Evolutionary conservation across 1,140 invertebrate genomes (phyloP).

Genomic region (Drosophila pachea): DNA sequence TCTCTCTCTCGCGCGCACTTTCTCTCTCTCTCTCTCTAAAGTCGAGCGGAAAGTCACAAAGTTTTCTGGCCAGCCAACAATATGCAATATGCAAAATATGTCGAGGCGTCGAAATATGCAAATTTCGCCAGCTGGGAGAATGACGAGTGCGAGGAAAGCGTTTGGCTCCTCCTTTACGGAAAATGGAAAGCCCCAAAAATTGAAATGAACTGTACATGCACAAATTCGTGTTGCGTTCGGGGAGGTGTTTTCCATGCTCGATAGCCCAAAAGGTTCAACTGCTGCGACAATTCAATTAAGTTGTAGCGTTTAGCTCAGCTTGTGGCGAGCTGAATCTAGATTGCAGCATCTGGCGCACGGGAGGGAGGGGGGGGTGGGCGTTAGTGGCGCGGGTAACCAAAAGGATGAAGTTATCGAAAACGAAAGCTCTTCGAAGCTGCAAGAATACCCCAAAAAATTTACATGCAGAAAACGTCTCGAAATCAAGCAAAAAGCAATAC

Average conservation of each 20-base stretch:
- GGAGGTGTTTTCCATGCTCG: not conserved
- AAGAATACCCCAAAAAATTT: not conserved
- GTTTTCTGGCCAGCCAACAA: conserved; percentile 50
- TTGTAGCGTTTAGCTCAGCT: conserved; percentile 48
- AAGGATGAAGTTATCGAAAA: not conserved
- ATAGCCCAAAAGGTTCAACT: conserved; percentile 5
- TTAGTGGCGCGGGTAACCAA: too few relatives aligned
- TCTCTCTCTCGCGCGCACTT: too few relatives aligned
- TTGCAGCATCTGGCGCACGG: too few relatives aligned
- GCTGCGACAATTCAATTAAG: conserved; percentile 60
- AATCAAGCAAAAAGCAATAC: too few relatives aligned
- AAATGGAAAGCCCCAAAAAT: conserved; percentile 26
- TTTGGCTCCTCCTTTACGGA: not conserved
- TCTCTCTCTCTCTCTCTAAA: not conserved
- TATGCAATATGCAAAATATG: conserved; percentile 54
- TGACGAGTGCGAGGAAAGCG: not conserved
- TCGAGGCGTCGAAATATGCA: conserved; percentile 50
- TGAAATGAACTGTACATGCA: conserved; percentile 31
- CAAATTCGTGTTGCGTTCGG: not conserved
- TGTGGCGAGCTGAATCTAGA: conserved; percentile 8
- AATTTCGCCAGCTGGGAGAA: conserved; percentile 10
- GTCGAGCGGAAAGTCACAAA: conserved; percentile 54
- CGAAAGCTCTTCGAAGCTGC: not conserved
- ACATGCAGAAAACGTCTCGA: too few relatives aligned
- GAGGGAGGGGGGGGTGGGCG: too few relatives aligned